A percentile compares a stretch with the other conserved stretches of the same genome.
phyloP scores from a whole-genome alignment of 2,797 vertebrate species.

The Pempheris klunzingeri region DNA sequence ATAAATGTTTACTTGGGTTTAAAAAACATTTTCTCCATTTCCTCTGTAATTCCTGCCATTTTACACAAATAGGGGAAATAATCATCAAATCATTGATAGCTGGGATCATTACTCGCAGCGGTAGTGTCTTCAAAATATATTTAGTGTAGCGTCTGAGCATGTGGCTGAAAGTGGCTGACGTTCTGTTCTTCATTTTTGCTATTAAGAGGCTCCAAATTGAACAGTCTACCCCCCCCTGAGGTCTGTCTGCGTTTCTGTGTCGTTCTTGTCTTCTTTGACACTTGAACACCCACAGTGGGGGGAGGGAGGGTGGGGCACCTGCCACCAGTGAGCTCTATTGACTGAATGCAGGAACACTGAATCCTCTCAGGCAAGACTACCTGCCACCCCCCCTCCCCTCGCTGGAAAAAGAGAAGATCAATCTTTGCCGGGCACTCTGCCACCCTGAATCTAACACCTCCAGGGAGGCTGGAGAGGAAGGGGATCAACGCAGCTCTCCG shows the following conservation, averaged over 20 bases:
- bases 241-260: neutral
- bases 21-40: too few species aligned
- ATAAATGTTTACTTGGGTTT: too few species aligned
- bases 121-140: neutral
- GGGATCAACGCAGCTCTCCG: slow-evolving; percentile 26
- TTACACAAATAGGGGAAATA: neutral
- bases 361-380: slow-evolving; percentile 37
- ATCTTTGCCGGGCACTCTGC: slow-evolving; percentile 46
- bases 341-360: slow-evolving; percentile 29
- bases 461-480: slow-evolving; percentile 20
- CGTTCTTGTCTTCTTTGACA: slow-evolving; percentile 1
- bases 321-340: slow-evolving; percentile 31
- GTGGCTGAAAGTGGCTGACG: neutral
- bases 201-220: neutral
- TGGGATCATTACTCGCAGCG: neutral
- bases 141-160: neutral
- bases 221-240: neutral
- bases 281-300: neutral
- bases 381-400: neutral
- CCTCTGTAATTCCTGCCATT: neutral
- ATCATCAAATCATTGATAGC: neutral
- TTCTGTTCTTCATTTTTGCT: neutral
- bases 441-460: slow-evolving; percentile 39
- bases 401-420: slow-evolving; percentile 20
- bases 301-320: neutral